phyloP scores from a whole-genome alignment of 2,797 vertebrate species.

The Sitta carolinensis region DNA sequence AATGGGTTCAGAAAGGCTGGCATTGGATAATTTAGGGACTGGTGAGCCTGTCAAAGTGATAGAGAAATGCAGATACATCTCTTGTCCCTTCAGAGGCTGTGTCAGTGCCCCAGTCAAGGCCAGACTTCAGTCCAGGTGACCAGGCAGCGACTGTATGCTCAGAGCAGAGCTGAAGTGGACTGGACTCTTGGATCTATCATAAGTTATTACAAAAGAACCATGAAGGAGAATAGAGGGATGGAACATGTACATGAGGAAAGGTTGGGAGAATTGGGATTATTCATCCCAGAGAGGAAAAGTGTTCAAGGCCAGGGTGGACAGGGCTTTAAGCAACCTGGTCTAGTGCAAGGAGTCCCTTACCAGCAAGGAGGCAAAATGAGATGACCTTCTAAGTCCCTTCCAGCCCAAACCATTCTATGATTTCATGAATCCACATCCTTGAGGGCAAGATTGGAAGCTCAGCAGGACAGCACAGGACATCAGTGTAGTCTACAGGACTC shows the following conservation, averaged over 20 bases:
- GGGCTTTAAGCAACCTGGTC: neutral
- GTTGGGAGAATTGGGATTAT: neutral
- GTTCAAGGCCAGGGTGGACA: too few species aligned
- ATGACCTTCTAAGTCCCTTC: neutral
- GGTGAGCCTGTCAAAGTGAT: neutral
- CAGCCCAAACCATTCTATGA: neutral
- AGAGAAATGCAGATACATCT: neutral
- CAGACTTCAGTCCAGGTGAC: neutral
- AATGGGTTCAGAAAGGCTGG: neutral
- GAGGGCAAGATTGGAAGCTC: neutral
- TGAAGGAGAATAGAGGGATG: neutral
- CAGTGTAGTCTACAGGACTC: accelerated
- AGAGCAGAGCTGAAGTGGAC: neutral
- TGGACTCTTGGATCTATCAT: neutral
- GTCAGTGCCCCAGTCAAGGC: neutral
- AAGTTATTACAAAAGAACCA: neutral
- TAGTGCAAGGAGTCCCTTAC: neutral
- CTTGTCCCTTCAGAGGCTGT: neutral
- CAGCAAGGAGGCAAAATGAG: neutral
- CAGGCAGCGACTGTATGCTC: neutral
- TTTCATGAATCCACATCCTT: neutral
- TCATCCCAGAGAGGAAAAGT: neutral
- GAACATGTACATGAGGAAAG: neutral
- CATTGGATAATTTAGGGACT: neutral
- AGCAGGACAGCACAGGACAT: neutral